Base-by-base conservation (phyloP, 2,113 vertebrate genomes). In the Onychorhynchus coronatus region DNA sequence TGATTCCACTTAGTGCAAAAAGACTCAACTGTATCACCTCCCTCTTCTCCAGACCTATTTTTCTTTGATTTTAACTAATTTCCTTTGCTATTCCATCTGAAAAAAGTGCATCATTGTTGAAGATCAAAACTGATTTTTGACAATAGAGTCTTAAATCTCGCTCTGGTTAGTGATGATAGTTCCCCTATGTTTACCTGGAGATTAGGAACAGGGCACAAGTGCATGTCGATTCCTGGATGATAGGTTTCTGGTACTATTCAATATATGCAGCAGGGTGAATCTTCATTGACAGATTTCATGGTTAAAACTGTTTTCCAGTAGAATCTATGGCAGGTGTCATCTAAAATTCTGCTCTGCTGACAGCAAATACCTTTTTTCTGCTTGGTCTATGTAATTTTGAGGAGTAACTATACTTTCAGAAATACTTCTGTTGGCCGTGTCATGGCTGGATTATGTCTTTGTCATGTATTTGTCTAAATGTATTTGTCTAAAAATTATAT, bases 271-370 rank as follows among this genome's bases (percentile, higher is more conserved):
- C 12, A 52, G 21, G 42, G 27, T 87, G 61, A 84, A 37, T 80
- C 61, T 88, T 79, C 50, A 39, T 68, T 77, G 62, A 44, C 52
- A 42, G 31, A 55, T 44, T 94, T 85, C 4, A 2, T 20, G 41
- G 41, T 44, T 90, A 70, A 91, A 94, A 85, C 91, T 77, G 74
- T 92, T 92, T 95, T 96, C 35, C 46, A 72, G 5, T 21, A 28
- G 53, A 62, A 86, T 63, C 70, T 44, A 47, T 44, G 46, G 49
- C 41, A 86, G 77, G 56, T 91, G 56, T 74, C 46, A 82, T 95
- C 33, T 88, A 5, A 5, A 41, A 44, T 76, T 91, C 9, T 8
- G 31, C 41, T 77, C 41, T 77, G 67, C n/a, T 83, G 63, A 35
- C 31, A 50, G 59, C 28, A 66, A 59, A 46, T 62, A 71, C 25